A percentile compares a stretch with the other conserved stretches of the same genome.
Evolutionary conservation across 2,888 invertebrate genomes (phyloP).

Genomic region (Diarsia mendica): DNA sequence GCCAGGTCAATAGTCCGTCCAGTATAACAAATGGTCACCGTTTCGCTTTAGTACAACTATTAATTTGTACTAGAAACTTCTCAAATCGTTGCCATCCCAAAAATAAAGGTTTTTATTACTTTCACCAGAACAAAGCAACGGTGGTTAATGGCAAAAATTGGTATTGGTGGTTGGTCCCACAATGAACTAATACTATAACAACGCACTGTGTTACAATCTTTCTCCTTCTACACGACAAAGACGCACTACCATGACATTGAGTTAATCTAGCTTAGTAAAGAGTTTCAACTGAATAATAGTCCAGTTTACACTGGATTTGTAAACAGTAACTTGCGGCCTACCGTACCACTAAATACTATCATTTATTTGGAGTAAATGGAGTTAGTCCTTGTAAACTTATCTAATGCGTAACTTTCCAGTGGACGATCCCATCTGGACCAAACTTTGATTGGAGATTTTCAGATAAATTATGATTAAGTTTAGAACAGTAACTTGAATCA

Average conservation of each 20-base stretch:
- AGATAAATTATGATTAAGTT: slow-evolving; percentile 15
- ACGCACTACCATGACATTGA: neutral
- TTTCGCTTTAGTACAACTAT: too few relatives aligned
- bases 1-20: too few relatives aligned
- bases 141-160: too few relatives aligned
- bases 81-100: too few relatives aligned
- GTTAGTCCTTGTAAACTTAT: neutral
- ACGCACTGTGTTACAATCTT: too few relatives aligned
- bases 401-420: neutral
- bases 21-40: too few relatives aligned
- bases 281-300: neutral
- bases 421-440: neutral
- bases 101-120: too few relatives aligned
- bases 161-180: too few relatives aligned
- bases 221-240: neutral
- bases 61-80: too few relatives aligned
- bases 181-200: too few relatives aligned
- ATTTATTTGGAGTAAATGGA: neutral
- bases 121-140: too few relatives aligned
- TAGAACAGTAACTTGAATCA: neutral
- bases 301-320: neutral
- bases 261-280: neutral
- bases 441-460: neutral
- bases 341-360: neutral
- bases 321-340: neutral